A percentile compares a stretch with the other conserved stretches of the same genome.
These are phyloP conservation scores for Anorthoa munda DNA, from an alignment of 2,888 invertebrate species.

Conservation along the genomic window DNA sequence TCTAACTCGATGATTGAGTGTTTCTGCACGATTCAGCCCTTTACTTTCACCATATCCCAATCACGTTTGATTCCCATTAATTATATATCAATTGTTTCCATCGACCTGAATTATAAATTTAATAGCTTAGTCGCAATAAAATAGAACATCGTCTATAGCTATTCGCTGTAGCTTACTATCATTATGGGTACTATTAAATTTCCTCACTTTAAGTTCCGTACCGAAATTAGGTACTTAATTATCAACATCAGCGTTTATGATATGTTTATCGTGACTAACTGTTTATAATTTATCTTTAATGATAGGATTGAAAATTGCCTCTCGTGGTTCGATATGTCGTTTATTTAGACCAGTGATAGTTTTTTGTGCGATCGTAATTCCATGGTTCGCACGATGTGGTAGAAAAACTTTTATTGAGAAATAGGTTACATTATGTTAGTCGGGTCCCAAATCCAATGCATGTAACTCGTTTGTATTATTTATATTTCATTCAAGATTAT, in stretches of 20 bases:
- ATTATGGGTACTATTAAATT: slow-evolving; percentile 62
- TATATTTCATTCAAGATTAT: neutral
- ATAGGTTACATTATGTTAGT: neutral
- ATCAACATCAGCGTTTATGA: slow-evolving; percentile 56
- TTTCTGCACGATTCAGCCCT: slow-evolving; percentile 63
- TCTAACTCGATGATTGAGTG: slow-evolving; percentile 59
- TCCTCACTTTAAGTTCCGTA: slow-evolving; percentile 59
- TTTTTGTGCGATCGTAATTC: slow-evolving; percentile 21
- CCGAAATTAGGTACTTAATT: slow-evolving; percentile 57
- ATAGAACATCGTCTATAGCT: slow-evolving; percentile 49
- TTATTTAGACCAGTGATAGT: slow-evolving; percentile 45
- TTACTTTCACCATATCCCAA: slow-evolving; percentile 57
- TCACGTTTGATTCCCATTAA: slow-evolving; percentile 54
- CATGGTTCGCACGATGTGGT: neutral
- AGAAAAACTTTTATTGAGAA: neutral
- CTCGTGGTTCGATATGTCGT: slow-evolving; percentile 39
- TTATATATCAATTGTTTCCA: slow-evolving; percentile 56
- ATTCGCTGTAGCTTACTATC: slow-evolving; percentile 55
- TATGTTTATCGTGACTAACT: slow-evolving; percentile 67
- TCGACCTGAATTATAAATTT: slow-evolving; percentile 58
- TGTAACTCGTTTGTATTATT: neutral
- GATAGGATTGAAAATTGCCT: slow-evolving; percentile 43
- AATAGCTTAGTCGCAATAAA: slow-evolving; percentile 44
- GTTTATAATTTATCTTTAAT: slow-evolving; percentile 63
- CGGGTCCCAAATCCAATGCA: neutral